Evolutionary conservation across 1,140 invertebrate genomes (phyloP).

Genomic region (Solenopsis invicta): DNA sequence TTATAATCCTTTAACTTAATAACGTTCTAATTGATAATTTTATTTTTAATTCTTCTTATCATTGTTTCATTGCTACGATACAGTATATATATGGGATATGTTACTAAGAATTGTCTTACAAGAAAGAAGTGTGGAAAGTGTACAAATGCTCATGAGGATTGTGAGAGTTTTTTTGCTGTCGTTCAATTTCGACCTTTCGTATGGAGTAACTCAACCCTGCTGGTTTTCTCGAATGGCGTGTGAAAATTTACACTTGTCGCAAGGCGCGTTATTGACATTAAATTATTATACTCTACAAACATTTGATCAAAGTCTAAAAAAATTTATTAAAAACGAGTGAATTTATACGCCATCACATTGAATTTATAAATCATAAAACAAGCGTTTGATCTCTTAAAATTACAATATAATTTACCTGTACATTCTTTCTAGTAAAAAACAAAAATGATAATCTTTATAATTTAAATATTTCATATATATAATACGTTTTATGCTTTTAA

Average conservation of each 20-base stretch:
- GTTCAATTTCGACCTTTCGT: background rate
- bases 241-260: constrained; percentile 21
- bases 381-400: background rate
- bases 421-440: background rate
- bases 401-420: background rate
- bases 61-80: background rate
- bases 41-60: background rate
- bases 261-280: background rate
- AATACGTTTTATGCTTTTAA: too few species aligned
- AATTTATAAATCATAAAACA: background rate
- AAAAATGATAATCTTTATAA: background rate
- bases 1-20: too few species aligned
- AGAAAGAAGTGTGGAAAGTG: background rate
- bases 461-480: background rate
- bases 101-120: background rate
- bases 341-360: background rate
- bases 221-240: background rate
- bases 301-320: background rate
- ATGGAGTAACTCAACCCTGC: background rate
- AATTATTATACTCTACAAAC: background rate
- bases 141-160: background rate
- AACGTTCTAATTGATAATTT: background rate
- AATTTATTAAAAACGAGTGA: background rate
- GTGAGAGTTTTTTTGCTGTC: background rate
- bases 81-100: too few species aligned